Percentiles rank a stretch among this genome's conserved stretches.
Conservation (phyloP, 2,888 invertebrate genomes). For the Ceriagrion tenellum region DNA sequence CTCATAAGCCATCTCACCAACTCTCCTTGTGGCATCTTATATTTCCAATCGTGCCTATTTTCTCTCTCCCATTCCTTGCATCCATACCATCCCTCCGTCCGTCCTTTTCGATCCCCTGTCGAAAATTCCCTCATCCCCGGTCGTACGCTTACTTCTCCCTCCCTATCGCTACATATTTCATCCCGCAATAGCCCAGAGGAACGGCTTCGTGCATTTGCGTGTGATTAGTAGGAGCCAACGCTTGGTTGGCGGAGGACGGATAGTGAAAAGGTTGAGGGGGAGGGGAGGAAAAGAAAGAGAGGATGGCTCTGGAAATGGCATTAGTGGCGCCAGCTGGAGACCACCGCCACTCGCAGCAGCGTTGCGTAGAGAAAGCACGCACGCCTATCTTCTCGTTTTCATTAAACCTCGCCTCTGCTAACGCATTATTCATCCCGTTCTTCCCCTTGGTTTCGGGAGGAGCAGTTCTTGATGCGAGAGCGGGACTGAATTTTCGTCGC, state of each 20-base stretch:
- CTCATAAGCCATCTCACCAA: too few species aligned
- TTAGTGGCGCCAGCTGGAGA: background rate
- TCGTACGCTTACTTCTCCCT: background rate
- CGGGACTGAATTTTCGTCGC: background rate
- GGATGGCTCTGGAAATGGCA: background rate
- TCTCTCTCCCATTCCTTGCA: background rate
- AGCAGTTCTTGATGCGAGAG: background rate
- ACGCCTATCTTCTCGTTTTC: background rate
- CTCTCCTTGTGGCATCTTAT: too few species aligned
- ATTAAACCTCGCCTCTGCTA: background rate
- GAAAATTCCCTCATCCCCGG: background rate
- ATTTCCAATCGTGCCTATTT: background rate
- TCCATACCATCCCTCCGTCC: background rate
- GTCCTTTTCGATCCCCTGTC: background rate
- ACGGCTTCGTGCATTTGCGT: background rate
- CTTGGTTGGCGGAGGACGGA: background rate
- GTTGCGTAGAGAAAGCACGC: background rate
- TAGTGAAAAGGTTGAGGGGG: background rate
- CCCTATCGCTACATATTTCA: background rate
- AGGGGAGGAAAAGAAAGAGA: background rate
- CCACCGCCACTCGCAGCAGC: background rate
- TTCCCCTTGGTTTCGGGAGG: background rate
- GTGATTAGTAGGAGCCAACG: background rate
- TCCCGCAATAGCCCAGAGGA: background rate
- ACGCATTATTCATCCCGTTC: constrained; percentile 6